Base-by-base conservation (phyloP, 2,797 vertebrate species). In the Discoglossus pictus region DNA sequence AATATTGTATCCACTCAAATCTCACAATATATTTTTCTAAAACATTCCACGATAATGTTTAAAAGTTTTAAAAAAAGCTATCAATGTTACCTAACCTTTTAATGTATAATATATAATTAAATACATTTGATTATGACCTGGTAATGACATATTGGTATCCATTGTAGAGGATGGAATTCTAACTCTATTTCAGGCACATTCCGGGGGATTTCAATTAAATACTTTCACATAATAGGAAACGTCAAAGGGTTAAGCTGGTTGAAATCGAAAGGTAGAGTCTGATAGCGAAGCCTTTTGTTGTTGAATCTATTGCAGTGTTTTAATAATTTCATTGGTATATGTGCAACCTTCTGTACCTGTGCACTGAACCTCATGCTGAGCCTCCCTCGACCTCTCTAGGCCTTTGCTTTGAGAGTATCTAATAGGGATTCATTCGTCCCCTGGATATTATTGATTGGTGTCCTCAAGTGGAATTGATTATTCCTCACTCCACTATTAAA, bases 381-480 rank as follows among this genome's bases (percentile, higher is more conserved):
- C 51, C 36, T 40, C 23, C 21, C 42, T 24, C 24, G 20, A 42
- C 59, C 59, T 56, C 52, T 63, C n/a, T 42, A 58, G 25, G 31
- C 10, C 21, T 50, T 16, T 61, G 44, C 72, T 75, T 73, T 71
- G 78, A 62, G 11, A 51, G 34, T 17, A 40, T 46, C 68, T 63
- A 79, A 75, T 59, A 38, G 59, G 75, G 64, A 52, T 73, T 82
- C 77, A 77, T 65, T 56, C 58, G 52, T 78, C 72, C 48, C 55
- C 18, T 52, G 68, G 64, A 56, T 59, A 75, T 50, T 61, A 59
- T 16, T 68, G 76, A 75, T 65, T 54, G 40, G 60, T 48, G 40
- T 36, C 61, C 79, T 77, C 71, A 80, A 73, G 65, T 74, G 66
- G 21, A 75, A 76, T 62, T 62, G 75, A 77, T 78, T 79, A 81